phyloP scores from a whole-genome alignment of 2,888 invertebrate genomes.

The Tetragonisca angustula region DNA sequence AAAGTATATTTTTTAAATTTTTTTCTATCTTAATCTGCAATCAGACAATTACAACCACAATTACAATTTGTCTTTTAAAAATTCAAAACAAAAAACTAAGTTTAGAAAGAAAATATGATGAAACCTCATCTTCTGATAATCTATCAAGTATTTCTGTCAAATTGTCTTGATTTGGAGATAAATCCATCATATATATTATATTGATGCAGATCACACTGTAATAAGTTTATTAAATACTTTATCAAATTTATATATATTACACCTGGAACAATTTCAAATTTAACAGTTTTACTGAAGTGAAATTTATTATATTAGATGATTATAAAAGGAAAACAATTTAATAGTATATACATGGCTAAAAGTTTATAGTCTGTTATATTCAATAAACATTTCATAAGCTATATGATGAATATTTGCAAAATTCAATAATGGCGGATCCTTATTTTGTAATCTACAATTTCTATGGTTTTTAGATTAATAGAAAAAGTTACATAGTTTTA shows the following conservation, averaged over 20 bases:
- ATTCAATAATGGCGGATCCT: not conserved
- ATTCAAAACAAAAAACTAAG: not conserved
- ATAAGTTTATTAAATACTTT: not conserved
- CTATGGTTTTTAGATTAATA: not conserved
- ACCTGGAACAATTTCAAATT: not conserved
- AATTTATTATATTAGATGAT: not conserved
- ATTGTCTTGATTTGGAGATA: constrained; percentile 75
- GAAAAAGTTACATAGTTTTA: not conserved
- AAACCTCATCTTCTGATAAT: constrained; percentile 78
- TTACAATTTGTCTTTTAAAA: not conserved
- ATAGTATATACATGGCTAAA: not conserved
- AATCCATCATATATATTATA: constrained; percentile 63
- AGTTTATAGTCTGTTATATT: not conserved
- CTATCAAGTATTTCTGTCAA: constrained; percentile 74
- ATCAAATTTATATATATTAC: not conserved
- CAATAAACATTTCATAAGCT: not conserved
- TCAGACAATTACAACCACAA: constrained; percentile 5
- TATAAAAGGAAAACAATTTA: not conserved
- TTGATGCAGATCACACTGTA: not conserved
- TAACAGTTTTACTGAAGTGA: not conserved
- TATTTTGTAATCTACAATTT: not conserved
- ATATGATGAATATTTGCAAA: not conserved
- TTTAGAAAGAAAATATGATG: constrained; percentile 17
- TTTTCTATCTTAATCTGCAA: constrained; percentile 88
- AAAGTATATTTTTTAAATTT: constrained; percentile 89